Evolutionary conservation across 2,888 invertebrate genomes (phyloP).

Genomic region (Julus scanicus): DNA sequence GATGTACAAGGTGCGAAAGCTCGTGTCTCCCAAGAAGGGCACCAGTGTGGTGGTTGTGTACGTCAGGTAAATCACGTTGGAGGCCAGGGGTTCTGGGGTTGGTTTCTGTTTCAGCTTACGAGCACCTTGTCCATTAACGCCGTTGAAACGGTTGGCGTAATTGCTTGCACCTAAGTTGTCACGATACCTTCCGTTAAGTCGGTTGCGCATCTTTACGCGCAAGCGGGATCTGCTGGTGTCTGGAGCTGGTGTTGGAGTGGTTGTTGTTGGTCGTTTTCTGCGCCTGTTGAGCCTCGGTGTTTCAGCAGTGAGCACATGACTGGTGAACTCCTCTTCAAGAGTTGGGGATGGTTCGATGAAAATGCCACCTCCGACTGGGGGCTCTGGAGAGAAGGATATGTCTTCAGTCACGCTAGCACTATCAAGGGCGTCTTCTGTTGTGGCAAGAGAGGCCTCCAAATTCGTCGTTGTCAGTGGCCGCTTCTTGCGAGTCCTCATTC

Average conservation of each 20-base stretch:
- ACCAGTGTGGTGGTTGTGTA: slow-evolving; percentile 61
- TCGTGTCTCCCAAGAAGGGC: slow-evolving; percentile 61
- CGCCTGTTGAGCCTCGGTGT: slow-evolving; percentile 48
- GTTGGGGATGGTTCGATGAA: slow-evolving; percentile 53
- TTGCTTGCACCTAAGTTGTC: slow-evolving; percentile 34
- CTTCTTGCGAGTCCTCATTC: slow-evolving; percentile 53
- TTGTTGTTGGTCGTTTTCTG: slow-evolving; percentile 49
- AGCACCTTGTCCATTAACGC: background rate
- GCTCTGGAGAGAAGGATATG: background rate
- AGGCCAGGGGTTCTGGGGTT: slow-evolving; percentile 56
- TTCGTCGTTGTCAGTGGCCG: background rate
- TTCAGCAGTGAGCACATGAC: background rate
- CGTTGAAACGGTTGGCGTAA: slow-evolving; percentile 54
- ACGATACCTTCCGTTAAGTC: slow-evolving; percentile 49
- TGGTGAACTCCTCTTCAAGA: slow-evolving; percentile 37
- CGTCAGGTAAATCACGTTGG: slow-evolving; percentile 61
- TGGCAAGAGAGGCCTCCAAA: slow-evolving; percentile 20
- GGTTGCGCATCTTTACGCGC: slow-evolving; percentile 51
- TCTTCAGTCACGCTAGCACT: slow-evolving; percentile 7
- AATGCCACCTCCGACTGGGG: background rate
- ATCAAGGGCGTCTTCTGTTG: background rate
- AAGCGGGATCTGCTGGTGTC: background rate
- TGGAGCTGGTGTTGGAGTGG: background rate
- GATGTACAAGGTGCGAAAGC: slow-evolving; percentile 61
- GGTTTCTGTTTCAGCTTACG: slow-evolving; percentile 46